phyloP scores from a whole-genome alignment of 2,888 invertebrate species.

The Coelinius sp. region DNA sequence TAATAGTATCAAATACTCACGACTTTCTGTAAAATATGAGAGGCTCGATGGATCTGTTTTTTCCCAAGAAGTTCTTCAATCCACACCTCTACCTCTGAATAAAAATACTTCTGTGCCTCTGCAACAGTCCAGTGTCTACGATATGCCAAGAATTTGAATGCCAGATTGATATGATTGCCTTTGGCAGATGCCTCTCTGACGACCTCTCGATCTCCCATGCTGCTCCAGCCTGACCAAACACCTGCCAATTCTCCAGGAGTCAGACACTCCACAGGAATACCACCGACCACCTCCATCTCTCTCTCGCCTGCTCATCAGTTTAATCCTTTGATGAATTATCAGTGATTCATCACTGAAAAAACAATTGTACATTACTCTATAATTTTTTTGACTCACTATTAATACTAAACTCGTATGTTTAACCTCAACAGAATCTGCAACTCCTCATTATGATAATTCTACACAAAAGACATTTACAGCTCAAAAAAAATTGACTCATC shows the following conservation, averaged over 20 bases:
- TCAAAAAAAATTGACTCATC: not conserved
- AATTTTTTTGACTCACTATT: not conserved
- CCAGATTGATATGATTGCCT: conserved; percentile 76
- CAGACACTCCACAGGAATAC: conserved; percentile 74
- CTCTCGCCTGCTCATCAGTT: not conserved
- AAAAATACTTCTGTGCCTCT: conserved; percentile 69
- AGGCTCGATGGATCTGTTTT: conserved; percentile 78
- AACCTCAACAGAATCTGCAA: not conserved
- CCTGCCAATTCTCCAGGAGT: conserved; percentile 74
- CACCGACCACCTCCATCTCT: conserved; percentile 53
- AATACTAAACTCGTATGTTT: not conserved
- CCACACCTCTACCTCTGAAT: conserved; percentile 76
- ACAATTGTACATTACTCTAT: not conserved
- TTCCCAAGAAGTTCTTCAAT: conserved; percentile 75
- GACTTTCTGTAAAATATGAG: conserved; percentile 78
- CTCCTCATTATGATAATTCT: not conserved
- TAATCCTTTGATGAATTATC: not conserved
- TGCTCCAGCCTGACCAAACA: conserved; percentile 79
- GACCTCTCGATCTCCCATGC: conserved; percentile 76
- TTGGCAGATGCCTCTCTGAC: conserved; percentile 80
- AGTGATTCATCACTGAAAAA: not conserved
- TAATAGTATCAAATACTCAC: conserved; percentile 48
- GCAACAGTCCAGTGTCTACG: conserved; percentile 73
- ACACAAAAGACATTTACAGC: not conserved
- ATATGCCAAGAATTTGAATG: conserved; percentile 74